Evolutionary conservation across 2,113 vertebrate genomes (phyloP), one percentile per base, ranked within the genome.

Genomic region (Dipodomys stephensi): DNA sequence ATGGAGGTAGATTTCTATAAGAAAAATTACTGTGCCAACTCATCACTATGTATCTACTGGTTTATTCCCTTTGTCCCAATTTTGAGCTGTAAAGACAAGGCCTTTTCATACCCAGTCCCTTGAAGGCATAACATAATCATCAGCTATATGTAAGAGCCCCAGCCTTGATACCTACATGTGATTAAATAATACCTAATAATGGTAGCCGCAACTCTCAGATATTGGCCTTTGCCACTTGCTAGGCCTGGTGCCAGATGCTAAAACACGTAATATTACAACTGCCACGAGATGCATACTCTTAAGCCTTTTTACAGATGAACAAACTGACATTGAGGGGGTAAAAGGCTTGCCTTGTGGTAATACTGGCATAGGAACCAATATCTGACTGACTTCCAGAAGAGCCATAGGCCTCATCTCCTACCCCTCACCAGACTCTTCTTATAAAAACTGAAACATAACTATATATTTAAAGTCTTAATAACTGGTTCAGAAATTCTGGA

Each of bases 131-230:
- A 0, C 11, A 25, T 25, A 69, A 85, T 73, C 20, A 20, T 68
- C 12, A 2, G 68, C 22, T 73, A 30, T 3, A 20, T 62, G 62
- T 77, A 64, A 4, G 35, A 69, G 44, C 12, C 4, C 12, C 4
- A 83, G 44, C 16, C 71, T 79, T 25, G 39, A 39, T 44, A 49
- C 74, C 67, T 53, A 22, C 8, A 0, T 28, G 23, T 35, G 35
- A 95, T 67, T 87, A 88, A 91, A 74, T 18, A 77, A 27, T 69
- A 93, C 84, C 73, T 62, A 87, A 60, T 80, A 53, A 71, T 23
- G 73, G 65, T 0, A 69, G 69, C 10, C 64, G 76, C 22, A 35
- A 78, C 86, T 83, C 39, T 82, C 35, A 44, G 39, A 6, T 27
- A 7, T n/a, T n/a, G 22, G 46, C 23, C 49, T 20, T 78, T 79